Evolutionary conservation across 2,888 invertebrate genomes (phyloP).

Genomic region (Pseudococcus jackbeardsleyi): DNA sequence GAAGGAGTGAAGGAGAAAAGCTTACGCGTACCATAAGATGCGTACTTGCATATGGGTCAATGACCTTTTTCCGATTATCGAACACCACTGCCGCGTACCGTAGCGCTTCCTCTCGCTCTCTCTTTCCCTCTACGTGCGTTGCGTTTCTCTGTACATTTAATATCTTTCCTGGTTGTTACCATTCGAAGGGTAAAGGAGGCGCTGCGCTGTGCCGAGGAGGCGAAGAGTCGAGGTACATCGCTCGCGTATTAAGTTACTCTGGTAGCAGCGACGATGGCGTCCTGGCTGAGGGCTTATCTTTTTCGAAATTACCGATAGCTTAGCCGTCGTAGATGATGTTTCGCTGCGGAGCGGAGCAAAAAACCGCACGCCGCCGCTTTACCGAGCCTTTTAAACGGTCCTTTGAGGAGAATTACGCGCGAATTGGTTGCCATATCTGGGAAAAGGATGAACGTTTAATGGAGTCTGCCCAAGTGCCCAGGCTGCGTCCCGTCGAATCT

Average conservation of each 20-base stretch:
- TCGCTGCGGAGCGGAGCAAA: not conserved
- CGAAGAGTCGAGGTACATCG: too few relatives aligned
- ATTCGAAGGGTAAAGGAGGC: too few relatives aligned
- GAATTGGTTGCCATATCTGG: not conserved
- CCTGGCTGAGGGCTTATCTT: not conserved
- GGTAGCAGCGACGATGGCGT: not conserved
- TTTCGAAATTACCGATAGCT: not conserved
- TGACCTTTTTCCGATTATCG: conserved; percentile 40
- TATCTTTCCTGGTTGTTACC: not conserved
- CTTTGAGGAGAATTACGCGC: not conserved
- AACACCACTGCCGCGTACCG: conserved; percentile 4
- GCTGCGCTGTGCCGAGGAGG: too few relatives aligned
- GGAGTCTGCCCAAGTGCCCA: not conserved
- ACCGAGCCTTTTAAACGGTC: not conserved
- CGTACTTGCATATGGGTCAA: conserved; percentile 41
- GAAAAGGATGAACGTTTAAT: not conserved
- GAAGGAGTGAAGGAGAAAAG: not conserved
- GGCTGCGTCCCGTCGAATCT: not conserved
- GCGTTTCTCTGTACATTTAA: not conserved
- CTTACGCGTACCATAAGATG: conserved; percentile 32
- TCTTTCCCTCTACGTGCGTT: not conserved
- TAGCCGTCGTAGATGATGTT: not conserved
- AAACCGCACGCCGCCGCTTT: not conserved
- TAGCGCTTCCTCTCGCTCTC: conserved; percentile 11
- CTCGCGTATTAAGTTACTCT: not conserved